Percentiles rank a stretch among this genome's conserved stretches.
Evolutionary conservation across 64 coral and sea anemone species (phyloP).

Genomic region (Montipora efflorescens): DNA sequence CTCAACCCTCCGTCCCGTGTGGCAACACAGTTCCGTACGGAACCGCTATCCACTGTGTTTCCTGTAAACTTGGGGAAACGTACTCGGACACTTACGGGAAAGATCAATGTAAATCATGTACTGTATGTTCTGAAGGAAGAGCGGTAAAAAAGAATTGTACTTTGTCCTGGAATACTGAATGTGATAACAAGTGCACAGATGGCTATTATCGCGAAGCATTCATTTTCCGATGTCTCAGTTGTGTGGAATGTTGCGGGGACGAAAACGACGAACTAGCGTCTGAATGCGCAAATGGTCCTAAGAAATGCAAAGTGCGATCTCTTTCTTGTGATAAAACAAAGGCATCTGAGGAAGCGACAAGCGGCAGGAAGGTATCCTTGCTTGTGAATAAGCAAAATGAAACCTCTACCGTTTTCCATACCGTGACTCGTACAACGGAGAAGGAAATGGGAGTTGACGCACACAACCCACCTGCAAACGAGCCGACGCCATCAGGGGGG

Average conservation of each 20-base stretch:
- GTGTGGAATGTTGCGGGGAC: conserved; percentile 50
- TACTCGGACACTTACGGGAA: conserved; percentile 36
- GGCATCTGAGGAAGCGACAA: background rate
- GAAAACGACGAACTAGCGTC: background rate
- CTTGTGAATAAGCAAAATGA: background rate
- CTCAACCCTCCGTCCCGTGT: conserved; percentile 27
- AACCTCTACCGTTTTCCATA: no score
- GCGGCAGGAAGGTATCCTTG: background rate
- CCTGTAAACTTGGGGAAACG: background rate
- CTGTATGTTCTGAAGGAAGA: conserved; percentile 31
- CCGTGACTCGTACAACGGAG: no score
- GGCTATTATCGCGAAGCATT: conserved; percentile 48
- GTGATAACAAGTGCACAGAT: background rate
- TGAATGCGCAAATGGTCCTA: background rate
- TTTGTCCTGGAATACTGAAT: background rate
- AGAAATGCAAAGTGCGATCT: no score
- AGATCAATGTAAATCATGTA: conserved; percentile 40
- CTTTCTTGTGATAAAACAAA: background rate
- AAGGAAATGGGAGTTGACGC: no score
- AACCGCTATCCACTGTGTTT: conserved; percentile 2
- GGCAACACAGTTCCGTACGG: conserved; percentile 19
- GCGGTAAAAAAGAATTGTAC: conserved; percentile 44
- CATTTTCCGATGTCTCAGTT: conserved; percentile 12
- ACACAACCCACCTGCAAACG: no score
- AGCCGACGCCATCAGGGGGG: no score